Base-by-base conservation (phyloP, 2,113 vertebrate species). In the Egretta garzetta region DNA sequence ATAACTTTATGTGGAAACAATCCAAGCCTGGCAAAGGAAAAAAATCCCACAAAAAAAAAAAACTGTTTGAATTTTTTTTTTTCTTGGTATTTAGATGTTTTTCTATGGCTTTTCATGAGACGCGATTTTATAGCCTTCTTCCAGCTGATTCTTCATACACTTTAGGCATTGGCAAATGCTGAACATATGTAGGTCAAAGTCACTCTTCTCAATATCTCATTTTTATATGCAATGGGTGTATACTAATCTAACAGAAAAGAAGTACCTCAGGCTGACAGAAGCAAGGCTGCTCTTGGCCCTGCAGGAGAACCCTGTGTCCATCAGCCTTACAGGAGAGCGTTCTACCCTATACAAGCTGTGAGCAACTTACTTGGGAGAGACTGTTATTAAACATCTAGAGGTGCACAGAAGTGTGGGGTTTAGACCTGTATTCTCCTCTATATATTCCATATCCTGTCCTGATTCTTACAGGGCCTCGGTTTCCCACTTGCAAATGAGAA, bases 1-100 rank as follows among this genome's bases (percentile, higher is more conserved):
- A 83, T 92, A 96, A 90, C 37, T 96, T 95, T 93, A 82, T 62
- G 14, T 62, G 72, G 81, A 97, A 91, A 95, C 35, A 93, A 87
- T 95, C 62, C 90, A 87, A 94, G 28, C 26, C 70, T 79, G 70
- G 49, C 33, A 80, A 75, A n/a, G 12, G 84, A 91, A 26, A 72
- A 23, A 71, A 33, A 49, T 3, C 1, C 17, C 35, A 32, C 3
- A 10, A 53, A 60, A 55, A 83, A 55, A 83, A 55, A 39, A 79
- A 24, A 1, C 6, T 43, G 20, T 17, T 64, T 30, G 27, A 63
- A 22, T 20, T 50, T 82, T 82, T 58, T n/a, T 58, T 91, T 75
- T 45, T 14, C 26, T 73, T 47, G 2, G 17, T 86, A 66, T 74
- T 95, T 66, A 86, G 35, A 67, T 85, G 8, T 26, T 74, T 94